Percentiles rank a stretch among this genome's conserved stretches.
Evolutionary conservation across 1,140 invertebrate genomes (phyloP).

Genomic region (Vollenhovia emeryi): DNA sequence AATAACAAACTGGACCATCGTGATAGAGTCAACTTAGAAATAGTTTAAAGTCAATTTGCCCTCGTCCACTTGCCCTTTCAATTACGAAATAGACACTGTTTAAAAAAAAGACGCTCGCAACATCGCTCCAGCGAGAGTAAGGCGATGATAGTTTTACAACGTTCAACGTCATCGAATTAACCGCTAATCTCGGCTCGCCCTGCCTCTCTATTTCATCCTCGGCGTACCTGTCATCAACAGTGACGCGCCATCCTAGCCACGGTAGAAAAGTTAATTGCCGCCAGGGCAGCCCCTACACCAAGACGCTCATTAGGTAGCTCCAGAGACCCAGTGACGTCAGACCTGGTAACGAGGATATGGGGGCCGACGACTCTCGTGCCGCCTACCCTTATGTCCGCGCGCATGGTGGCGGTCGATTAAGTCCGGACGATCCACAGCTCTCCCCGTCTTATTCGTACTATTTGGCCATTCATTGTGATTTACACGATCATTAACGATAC

Average conservation of each 20-base stretch:
- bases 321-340: constrained; percentile 63
- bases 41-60: neutral
- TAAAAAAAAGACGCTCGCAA: neutral
- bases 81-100: neutral
- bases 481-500: constrained; percentile 75
- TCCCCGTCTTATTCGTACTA: constrained; percentile 61
- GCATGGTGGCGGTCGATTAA: constrained; percentile 68
- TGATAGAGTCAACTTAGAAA: neutral
- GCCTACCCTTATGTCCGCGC: constrained; percentile 63
- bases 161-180: constrained; percentile 59
- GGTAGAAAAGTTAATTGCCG: constrained; percentile 70
- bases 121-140: neutral
- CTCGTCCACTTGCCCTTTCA: constrained; percentile 1
- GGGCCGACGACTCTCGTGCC: constrained; percentile 62
- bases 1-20: neutral
- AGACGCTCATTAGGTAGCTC: constrained; percentile 70
- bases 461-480: constrained; percentile 70
- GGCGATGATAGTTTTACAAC: constrained; percentile 49
- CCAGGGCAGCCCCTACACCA: constrained; percentile 50
- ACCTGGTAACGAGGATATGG: constrained; percentile 65
- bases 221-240: constrained; percentile 64
- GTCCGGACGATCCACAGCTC: constrained; percentile 47
- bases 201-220: constrained; percentile 64
- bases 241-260: constrained; percentile 59
- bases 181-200: constrained; percentile 49